Conservation (phyloP, 2,113 vertebrate genomes). For the Australoheros scitulus region DNA sequence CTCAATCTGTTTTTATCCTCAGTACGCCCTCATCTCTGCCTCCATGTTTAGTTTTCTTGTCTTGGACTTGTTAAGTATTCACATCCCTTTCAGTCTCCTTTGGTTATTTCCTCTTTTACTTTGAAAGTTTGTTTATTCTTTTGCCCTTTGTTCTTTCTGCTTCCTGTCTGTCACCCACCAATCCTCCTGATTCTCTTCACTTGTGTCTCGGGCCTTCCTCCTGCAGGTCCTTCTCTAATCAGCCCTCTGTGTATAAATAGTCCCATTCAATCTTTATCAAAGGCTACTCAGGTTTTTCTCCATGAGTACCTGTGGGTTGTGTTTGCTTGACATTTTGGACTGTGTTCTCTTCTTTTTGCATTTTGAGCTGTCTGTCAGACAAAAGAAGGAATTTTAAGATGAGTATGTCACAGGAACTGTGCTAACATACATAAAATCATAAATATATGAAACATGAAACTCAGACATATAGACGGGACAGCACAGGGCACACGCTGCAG, state of each 20-base stretch:
- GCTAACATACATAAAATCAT: not conserved
- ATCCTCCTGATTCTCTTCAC: not conserved
- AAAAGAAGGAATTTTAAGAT: accelerated
- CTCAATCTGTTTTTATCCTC: not conserved
- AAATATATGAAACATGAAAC: not conserved
- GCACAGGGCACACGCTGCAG: not conserved
- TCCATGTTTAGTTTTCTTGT: not conserved
- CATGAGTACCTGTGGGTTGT: too few species aligned
- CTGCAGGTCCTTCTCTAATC: not conserved
- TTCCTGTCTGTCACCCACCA: not conserved
- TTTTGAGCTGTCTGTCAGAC: not conserved
- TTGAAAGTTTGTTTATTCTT: not conserved
- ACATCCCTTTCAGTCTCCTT: not conserved
- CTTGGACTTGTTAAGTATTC: accelerated
- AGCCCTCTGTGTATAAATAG: not conserved
- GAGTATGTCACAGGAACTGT: accelerated
- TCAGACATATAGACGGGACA: not conserved
- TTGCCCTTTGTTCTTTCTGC: not conserved
- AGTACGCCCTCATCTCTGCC: not conserved
- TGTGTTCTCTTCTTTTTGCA: not conserved
- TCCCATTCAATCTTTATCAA: not conserved
- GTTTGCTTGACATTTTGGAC: too few species aligned
- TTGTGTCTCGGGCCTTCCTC: not conserved
- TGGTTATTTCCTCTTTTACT: not conserved
- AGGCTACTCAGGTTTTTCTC: too few species aligned